Evolutionary conservation across 2,888 invertebrate genomes (phyloP).

Genomic region (Meghimatium bilineatum): DNA sequence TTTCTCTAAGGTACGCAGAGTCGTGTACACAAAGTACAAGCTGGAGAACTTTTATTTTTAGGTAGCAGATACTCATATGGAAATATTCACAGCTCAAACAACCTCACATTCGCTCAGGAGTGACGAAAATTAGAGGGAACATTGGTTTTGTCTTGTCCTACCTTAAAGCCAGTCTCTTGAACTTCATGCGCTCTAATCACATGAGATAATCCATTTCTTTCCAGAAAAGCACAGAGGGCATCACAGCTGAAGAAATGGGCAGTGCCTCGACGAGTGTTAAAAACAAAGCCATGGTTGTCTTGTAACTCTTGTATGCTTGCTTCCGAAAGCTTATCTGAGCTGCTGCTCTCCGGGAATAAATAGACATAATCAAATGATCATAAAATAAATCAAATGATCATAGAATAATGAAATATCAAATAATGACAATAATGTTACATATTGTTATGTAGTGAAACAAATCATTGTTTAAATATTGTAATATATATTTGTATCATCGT

Average conservation of each 20-base stretch:
- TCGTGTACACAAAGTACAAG: too few species aligned
- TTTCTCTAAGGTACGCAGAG: too few species aligned
- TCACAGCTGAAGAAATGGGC: conserved; percentile 85
- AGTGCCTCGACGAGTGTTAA: conserved; percentile 84
- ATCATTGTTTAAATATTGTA: too few species aligned
- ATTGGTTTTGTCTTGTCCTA: conserved; percentile 65
- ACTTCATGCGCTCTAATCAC: conserved; percentile 87
- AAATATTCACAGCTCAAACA: too few species aligned
- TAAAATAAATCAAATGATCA: not conserved
- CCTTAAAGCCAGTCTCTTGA: conserved; percentile 85
- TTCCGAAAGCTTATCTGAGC: conserved; percentile 47
- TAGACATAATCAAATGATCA: not conserved
- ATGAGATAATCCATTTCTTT: conserved; percentile 83
- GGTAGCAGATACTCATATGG: too few species aligned
- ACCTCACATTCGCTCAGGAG: too few species aligned
- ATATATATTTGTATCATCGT: too few species aligned
- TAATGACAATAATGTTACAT: too few species aligned
- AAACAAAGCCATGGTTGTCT: conserved; percentile 81
- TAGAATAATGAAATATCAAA: too few species aligned
- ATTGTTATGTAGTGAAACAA: too few species aligned
- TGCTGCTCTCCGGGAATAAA: conserved; percentile 37
- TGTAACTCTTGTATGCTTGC: conserved; percentile 66
- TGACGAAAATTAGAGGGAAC: not conserved
- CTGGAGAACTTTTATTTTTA: too few species aligned
- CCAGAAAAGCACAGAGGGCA: conserved; percentile 84